Percentiles rank a stretch among this genome's conserved stretches.
phyloP scores from a whole-genome alignment of 1,140 invertebrate genomes.

The Drosophila ananassae region DNA sequence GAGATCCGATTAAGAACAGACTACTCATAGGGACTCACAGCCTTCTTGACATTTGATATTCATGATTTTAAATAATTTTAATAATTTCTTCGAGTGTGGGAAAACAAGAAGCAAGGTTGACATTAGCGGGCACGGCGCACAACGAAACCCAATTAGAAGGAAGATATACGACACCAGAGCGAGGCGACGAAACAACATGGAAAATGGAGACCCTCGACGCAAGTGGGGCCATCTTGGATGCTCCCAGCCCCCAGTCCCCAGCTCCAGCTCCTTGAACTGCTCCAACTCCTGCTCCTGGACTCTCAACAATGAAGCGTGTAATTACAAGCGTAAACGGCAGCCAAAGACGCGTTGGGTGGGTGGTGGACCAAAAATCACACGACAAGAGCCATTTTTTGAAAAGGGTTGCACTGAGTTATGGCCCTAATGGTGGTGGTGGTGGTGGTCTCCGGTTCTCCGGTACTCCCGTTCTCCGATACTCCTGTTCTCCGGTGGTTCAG shows the following conservation, averaged over 20 bases:
- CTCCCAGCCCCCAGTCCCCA: background rate
- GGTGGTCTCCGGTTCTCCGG: background rate
- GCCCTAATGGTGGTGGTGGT: constrained; percentile 16
- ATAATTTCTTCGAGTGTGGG: background rate
- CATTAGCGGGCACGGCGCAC: constrained; percentile 75
- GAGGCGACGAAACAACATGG: constrained; percentile 80
- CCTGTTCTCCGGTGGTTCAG: constrained; percentile 22
- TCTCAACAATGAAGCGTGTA: constrained; percentile 83
- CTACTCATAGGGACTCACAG: too few species aligned
- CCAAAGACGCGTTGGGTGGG: constrained; percentile 54
- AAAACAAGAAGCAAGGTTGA: constrained; percentile 61
- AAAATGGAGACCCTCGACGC: constrained; percentile 63
- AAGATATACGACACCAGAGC: constrained; percentile 79
- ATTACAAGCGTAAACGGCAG: constrained; percentile 81
- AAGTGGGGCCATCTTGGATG: constrained; percentile 35
- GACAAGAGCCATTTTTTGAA: constrained; percentile 75
- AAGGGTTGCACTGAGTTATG: constrained; percentile 77
- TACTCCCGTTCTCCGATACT: background rate
- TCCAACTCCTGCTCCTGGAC: constrained; percentile 10
- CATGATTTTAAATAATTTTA: background rate
- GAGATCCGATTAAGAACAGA: too few species aligned
- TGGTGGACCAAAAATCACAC: constrained; percentile 66
- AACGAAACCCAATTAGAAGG: constrained; percentile 80
- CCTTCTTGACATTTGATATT: background rate
- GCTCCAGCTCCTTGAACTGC: background rate